These are phyloP conservation scores for Alca torda DNA, from an alignment of 2,797 vertebrate genomes.

Conservation along the genomic window DNA sequence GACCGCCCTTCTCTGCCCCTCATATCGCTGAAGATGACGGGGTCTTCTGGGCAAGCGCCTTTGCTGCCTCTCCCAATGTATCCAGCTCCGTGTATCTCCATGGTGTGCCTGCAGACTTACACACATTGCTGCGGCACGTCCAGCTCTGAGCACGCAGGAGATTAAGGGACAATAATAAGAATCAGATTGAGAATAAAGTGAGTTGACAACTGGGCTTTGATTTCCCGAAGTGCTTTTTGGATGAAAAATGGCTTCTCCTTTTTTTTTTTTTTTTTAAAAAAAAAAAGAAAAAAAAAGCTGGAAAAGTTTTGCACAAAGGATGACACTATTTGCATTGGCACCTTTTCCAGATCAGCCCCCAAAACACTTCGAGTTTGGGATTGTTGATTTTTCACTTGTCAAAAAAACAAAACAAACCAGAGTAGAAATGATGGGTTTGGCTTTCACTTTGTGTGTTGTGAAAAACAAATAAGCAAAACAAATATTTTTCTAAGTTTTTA, in stretches of 20 bases:
- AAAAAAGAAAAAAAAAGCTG: not conserved
- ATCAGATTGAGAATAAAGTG: not conserved
- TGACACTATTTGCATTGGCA: conserved; percentile 39
- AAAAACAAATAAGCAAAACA: conserved; percentile 48
- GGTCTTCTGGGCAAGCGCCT: not conserved
- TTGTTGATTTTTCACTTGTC: conserved; percentile 52
- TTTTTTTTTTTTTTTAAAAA: not conserved
- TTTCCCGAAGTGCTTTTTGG: conserved; percentile 27
- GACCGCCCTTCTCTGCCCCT: not conserved
- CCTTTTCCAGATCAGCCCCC: conserved; percentile 38
- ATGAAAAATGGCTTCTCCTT: not conserved
- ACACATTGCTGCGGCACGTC: fast-evolving
- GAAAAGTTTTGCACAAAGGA: not conserved
- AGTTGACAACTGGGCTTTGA: not conserved
- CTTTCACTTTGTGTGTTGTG: conserved; percentile 19
- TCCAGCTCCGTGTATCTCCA: not conserved
- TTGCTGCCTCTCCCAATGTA: not conserved
- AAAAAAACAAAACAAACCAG: conserved; percentile 47
- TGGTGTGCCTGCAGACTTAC: fast-evolving
- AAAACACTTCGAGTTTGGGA: not conserved
- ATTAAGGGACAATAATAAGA: not conserved
- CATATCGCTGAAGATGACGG: not conserved
- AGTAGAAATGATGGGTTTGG: conserved; percentile 39
- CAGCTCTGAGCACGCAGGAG: not conserved
- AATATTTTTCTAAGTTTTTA: conserved; percentile 51